These are phyloP conservation scores for Manis crassicaudata DNA, from an alignment of 2,797 vertebrate species.

Conservation along the genomic window DNA sequence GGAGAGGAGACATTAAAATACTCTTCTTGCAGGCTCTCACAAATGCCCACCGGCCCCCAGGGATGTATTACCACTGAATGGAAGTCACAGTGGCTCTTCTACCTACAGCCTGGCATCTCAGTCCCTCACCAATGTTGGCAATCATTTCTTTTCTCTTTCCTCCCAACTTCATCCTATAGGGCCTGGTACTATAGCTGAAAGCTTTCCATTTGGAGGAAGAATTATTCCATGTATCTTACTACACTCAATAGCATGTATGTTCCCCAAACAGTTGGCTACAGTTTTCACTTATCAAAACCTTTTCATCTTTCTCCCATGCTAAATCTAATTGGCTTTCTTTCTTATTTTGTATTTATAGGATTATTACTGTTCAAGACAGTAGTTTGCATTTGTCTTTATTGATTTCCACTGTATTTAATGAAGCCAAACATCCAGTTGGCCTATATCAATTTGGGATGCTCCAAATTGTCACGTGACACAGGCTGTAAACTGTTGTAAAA, in stretches of 20 bases:
- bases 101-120: fast-evolving
- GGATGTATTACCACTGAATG: fast-evolving
- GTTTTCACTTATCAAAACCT: not conserved
- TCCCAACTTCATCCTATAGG: not conserved
- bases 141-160: not conserved
- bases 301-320: not conserved
- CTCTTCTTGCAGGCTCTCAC: too few species aligned
- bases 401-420: not conserved
- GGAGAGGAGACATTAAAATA: not conserved
- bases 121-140: not conserved
- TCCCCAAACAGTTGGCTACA: not conserved
- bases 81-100: too few species aligned
- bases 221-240: not conserved
- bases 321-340: conserved; percentile 30
- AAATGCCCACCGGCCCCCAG: not conserved
- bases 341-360: conserved; percentile 21
- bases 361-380: not conserved
- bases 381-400: not conserved
- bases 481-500: not conserved
- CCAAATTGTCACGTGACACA: not conserved
- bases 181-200: fast-evolving
- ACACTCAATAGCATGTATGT: fast-evolving
- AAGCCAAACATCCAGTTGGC: not conserved
- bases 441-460: not conserved
- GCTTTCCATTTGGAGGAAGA: fast-evolving